phyloP scores from a whole-genome alignment of 2,113 vertebrate species.

The Australoheros scitulus region DNA sequence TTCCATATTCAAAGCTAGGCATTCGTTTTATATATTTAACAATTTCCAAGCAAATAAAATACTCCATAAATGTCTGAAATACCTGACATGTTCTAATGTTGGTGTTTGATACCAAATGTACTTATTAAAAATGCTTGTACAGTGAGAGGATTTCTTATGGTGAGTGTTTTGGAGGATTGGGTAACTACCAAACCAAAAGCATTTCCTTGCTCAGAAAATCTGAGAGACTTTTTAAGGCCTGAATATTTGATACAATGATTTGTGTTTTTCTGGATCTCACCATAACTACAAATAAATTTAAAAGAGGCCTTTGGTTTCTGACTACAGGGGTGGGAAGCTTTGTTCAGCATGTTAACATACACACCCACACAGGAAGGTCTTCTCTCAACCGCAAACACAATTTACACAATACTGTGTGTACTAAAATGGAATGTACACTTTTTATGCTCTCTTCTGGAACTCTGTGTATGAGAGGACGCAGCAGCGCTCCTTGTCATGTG shows the following conservation, averaged over 20 bases:
- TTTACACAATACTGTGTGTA: not conserved
- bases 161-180: not conserved
- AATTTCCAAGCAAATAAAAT: not conserved
- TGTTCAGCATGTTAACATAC: slow-evolving; percentile 5
- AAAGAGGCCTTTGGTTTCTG: not conserved
- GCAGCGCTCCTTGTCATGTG: slow-evolving; percentile 21
- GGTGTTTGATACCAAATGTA: not conserved
- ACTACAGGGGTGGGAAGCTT: slow-evolving; percentile 20
- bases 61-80: too few relatives aligned
- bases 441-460: not conserved
- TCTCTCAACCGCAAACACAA: not conserved
- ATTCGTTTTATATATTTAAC: not conserved
- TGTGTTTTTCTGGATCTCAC: not conserved
- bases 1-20: not conserved
- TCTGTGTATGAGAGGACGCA: not conserved
- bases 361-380: slow-evolving; percentile 7
- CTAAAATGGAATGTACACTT: not conserved
- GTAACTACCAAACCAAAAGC: not conserved
- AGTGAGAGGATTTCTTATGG: not conserved
- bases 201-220: not conserved
- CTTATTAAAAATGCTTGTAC: not conserved
- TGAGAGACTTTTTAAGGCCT: not conserved
- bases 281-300: not conserved
- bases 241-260: slow-evolving; percentile 16
- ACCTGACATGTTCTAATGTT: not conserved